A percentile compares a stretch with the other conserved stretches of the same genome.
Evolutionary conservation across 2,797 vertebrate species (phyloP).

Genomic region (Pseudopleuronectes americanus): DNA sequence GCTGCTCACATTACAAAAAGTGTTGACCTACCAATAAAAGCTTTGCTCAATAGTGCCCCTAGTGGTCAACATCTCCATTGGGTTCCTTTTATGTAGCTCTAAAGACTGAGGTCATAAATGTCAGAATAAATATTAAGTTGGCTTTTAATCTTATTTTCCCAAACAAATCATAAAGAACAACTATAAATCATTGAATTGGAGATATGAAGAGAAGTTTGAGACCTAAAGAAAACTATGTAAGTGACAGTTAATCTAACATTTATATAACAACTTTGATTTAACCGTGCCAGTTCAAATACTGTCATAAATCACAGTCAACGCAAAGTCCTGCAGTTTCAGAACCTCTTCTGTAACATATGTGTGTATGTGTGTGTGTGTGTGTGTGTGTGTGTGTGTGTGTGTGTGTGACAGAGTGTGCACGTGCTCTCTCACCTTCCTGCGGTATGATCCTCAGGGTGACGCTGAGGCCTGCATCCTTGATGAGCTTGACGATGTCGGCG

Average conservation of each 20-base stretch:
- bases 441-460: constrained; percentile 97
- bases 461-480: constrained; percentile 98
- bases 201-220: neutral
- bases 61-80: no score
- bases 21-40: no score
- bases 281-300: constrained; percentile 1
- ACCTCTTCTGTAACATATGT: neutral
- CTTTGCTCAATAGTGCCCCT: no score
- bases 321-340: neutral
- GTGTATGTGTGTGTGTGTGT: no score
- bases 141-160: no score
- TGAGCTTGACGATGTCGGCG: constrained; percentile 98
- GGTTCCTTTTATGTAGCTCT: no score
- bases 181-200: neutral
- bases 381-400: neutral
- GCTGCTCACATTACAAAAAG: no score
- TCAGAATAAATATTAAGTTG: neutral
- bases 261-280: constrained; percentile 30
- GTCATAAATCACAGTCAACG: constrained; percentile 27
- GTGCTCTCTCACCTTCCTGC: constrained; percentile 92
- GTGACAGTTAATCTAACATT: constrained; percentile 15
- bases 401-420: constrained; percentile 3
- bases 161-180: no score
- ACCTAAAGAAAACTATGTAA: constrained; percentile 9
- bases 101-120: neutral